A percentile compares a stretch with the other conserved stretches of the same genome.
Evolutionary conservation across 2,797 vertebrate genomes (phyloP).

Genomic region (Momotus momota): DNA sequence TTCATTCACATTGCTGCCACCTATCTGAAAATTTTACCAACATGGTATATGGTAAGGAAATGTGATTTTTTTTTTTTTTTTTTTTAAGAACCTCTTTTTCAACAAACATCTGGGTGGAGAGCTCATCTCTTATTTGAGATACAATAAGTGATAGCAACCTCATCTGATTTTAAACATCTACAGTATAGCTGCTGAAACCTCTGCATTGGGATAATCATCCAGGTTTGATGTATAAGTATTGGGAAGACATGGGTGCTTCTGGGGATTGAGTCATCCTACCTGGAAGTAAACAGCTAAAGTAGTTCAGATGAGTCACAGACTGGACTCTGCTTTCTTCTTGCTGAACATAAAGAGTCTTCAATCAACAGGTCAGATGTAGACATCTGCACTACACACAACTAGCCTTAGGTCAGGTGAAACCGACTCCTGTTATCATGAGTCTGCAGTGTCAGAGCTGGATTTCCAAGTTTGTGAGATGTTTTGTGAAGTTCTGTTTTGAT

Average conservation of each 20-base stretch:
- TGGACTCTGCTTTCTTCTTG: not conserved
- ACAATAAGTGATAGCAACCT: not conserved
- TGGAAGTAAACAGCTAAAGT: constrained; percentile 18
- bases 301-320: not conserved
- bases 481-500: not conserved
- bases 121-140: not conserved
- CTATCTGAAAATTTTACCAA: not conserved
- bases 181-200: not conserved
- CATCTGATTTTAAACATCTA: not conserved
- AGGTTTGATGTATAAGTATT: not conserved
- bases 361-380: not conserved
- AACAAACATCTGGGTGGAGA: not conserved
- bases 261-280: not conserved
- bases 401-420: not conserved
- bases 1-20: fast-evolving
- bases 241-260: not conserved
- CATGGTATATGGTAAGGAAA: not conserved
- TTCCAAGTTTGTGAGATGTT: not conserved
- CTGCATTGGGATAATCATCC: not conserved
- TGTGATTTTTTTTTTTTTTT: not conserved
- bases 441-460: not conserved
- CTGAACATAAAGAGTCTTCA: not conserved
- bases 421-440: not conserved
- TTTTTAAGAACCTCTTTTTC: not conserved
- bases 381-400: not conserved